Evolutionary conservation across 2,888 invertebrate genomes (phyloP).

Genomic region (Drosophila ochracea): DNA sequence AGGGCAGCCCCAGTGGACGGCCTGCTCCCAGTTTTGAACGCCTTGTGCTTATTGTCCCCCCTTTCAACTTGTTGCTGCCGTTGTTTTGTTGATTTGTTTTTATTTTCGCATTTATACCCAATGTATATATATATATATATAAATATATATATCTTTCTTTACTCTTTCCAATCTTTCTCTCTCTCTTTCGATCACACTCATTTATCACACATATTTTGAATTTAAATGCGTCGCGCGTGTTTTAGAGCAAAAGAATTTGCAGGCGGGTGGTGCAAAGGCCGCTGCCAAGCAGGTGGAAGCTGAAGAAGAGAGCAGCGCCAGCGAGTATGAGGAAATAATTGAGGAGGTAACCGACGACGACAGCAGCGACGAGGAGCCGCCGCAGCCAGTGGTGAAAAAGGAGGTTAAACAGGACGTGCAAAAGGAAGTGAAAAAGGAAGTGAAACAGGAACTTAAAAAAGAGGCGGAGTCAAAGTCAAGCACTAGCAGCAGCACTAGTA

Average conservation of each 20-base stretch:
- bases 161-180: constrained; percentile 10
- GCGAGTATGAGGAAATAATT: constrained; percentile 84
- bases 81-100: constrained; percentile 12
- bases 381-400: constrained; percentile 15
- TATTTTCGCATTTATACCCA: background rate
- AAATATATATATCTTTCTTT: constrained; percentile 2
- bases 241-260: constrained; percentile 78
- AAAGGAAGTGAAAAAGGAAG: constrained; percentile 8
- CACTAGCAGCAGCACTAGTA: constrained; percentile 33
- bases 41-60: constrained; percentile 6
- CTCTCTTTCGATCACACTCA: constrained; percentile 24
- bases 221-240: constrained; percentile 37
- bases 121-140: constrained; percentile 1
- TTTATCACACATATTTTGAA: constrained; percentile 20
- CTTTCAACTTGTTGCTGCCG: constrained; percentile 1
- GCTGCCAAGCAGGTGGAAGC: constrained; percentile 65
- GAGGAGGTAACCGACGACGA: constrained; percentile 84
- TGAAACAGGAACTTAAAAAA: constrained; percentile 17
- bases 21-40: background rate
- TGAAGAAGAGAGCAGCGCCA: constrained; percentile 79
- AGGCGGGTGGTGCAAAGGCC: constrained; percentile 85
- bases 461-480: constrained; percentile 23
- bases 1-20: constrained; percentile 3
- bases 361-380: constrained; percentile 65
- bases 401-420: constrained; percentile 18